A percentile compares a stretch with the other conserved stretches of the same genome.
Evolutionary conservation across 2,888 invertebrate species (phyloP).

Genomic region (Theodoxus fluviatilis): DNA sequence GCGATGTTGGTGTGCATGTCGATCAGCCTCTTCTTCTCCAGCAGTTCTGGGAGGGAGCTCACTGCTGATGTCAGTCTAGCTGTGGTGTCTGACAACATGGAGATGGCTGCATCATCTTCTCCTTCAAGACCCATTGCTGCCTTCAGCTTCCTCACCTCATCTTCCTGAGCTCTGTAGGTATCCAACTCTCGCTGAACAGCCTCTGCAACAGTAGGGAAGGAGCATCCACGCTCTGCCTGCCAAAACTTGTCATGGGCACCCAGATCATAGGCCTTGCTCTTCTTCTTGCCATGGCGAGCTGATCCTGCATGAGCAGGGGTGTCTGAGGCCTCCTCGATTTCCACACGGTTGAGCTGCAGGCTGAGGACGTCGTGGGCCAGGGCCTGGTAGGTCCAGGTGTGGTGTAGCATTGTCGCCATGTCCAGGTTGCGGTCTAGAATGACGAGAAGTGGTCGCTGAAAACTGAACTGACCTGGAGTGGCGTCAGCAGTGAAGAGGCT

Average conservation of each 20-base stretch:
- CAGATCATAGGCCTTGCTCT: conserved; percentile 88
- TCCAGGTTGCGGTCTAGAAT: conserved; percentile 93
- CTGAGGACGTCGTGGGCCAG: conserved; percentile 95
- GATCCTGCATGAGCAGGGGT: conserved; percentile 33
- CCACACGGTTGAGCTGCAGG: conserved; percentile 84
- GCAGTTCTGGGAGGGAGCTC: conserved; percentile 87
- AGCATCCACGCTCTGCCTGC: conserved; percentile 85
- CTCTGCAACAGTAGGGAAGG: conserved; percentile 83
- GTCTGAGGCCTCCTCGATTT: conserved; percentile 72
- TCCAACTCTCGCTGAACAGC: conserved; percentile 98
- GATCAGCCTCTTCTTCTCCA: conserved; percentile 95
- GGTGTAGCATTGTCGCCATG: conserved; percentile 96
- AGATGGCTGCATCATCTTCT: conserved; percentile 78
- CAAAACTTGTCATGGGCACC: conserved; percentile 90
- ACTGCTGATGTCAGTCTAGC: conserved; percentile 89
- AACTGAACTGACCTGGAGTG: conserved; percentile 73
- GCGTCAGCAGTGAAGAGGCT: conserved; percentile 79
- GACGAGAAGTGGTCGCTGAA: conserved; percentile 91
- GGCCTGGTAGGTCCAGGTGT: conserved; percentile 99
- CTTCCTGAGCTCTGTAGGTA: conserved; percentile 90
- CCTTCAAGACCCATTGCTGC: conserved; percentile 91
- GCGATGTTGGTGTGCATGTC: conserved; percentile 99
- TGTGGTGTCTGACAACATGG: conserved; percentile 74
- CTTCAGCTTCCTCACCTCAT: conserved; percentile 94
- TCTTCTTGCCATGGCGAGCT: conserved; percentile 65